Conservation (phyloP, 1,140 invertebrate genomes). For the Camponotus vicinus region DNA sequence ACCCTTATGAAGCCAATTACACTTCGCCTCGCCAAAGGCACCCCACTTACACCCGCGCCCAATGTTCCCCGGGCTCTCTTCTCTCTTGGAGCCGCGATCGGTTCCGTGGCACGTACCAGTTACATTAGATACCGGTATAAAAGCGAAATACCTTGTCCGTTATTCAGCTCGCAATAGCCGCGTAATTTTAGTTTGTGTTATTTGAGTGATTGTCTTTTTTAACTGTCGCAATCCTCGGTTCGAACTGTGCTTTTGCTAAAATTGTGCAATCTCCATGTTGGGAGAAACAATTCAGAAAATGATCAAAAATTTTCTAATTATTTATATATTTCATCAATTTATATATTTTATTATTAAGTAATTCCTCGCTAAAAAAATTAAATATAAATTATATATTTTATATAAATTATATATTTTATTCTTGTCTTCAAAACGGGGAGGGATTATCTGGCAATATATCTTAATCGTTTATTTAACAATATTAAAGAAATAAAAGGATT, state of each 20-base stretch:
- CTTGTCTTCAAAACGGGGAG: background rate
- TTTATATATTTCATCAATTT: background rate
- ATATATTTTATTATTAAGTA: no score
- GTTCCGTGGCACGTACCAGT: constrained; percentile 68
- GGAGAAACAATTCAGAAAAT: background rate
- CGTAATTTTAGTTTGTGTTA: constrained; percentile 38
- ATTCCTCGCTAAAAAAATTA: no score
- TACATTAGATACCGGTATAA: constrained; percentile 71
- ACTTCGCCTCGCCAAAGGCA: constrained; percentile 78
- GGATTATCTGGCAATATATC: background rate
- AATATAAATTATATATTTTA: background rate
- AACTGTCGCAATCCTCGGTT: background rate
- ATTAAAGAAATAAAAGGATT: background rate
- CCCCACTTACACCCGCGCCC: constrained; percentile 72
- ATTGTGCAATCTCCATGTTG: background rate
- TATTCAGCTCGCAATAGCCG: constrained; percentile 26
- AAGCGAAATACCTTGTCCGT: constrained; percentile 59
- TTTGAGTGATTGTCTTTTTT: background rate
- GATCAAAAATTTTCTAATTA: background rate
- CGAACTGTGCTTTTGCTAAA: background rate
- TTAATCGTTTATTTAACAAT: background rate
- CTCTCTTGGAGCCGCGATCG: constrained; percentile 61
- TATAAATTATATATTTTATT: background rate
- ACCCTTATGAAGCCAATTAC: constrained; percentile 83
- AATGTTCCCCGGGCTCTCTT: constrained; percentile 64